Conservation (phyloP, 2,797 vertebrate genomes). For the Rhinatrema bivittatum region DNA sequence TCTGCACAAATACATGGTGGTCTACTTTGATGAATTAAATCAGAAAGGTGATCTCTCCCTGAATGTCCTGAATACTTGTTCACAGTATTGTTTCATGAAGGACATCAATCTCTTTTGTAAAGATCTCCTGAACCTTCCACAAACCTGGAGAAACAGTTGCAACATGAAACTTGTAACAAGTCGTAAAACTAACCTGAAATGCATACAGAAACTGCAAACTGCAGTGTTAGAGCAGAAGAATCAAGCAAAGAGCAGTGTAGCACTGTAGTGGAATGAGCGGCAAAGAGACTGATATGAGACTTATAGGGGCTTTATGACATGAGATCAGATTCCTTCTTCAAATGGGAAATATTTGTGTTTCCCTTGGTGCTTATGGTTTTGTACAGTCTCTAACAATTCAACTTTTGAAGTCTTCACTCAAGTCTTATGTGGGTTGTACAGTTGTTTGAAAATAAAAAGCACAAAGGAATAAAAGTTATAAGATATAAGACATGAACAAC, state of each 20-base stretch:
- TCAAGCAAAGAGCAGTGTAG: too few relatives aligned
- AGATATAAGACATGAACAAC: too few relatives aligned
- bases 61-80: slow-evolving; percentile 49
- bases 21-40: slow-evolving; percentile 42
- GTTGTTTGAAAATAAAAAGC: too few relatives aligned
- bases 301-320: neutral
- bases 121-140: slow-evolving; percentile 31
- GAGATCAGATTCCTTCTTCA: too few relatives aligned
- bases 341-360: too few relatives aligned
- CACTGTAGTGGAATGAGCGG: too few relatives aligned
- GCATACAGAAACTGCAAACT: slow-evolving; percentile 19
- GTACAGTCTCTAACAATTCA: too few relatives aligned
- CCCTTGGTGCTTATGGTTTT: too few relatives aligned
- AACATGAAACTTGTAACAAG: neutral
- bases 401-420: too few relatives aligned
- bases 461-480: too few relatives aligned
- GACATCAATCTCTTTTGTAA: slow-evolving; percentile 50
- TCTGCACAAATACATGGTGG: slow-evolving; percentile 56
- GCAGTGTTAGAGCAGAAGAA: slow-evolving; percentile 13
- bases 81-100: slow-evolving; percentile 53
- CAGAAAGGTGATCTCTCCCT: slow-evolving; percentile 16
- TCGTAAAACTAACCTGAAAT: neutral
- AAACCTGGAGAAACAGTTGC: neutral
- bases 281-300: neutral
- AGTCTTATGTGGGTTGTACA: too few relatives aligned